These are phyloP conservation scores for Amphiura filiformis DNA, from an alignment of 35 echinoderm and acorn worm species.

Conservation along the genomic window DNA sequence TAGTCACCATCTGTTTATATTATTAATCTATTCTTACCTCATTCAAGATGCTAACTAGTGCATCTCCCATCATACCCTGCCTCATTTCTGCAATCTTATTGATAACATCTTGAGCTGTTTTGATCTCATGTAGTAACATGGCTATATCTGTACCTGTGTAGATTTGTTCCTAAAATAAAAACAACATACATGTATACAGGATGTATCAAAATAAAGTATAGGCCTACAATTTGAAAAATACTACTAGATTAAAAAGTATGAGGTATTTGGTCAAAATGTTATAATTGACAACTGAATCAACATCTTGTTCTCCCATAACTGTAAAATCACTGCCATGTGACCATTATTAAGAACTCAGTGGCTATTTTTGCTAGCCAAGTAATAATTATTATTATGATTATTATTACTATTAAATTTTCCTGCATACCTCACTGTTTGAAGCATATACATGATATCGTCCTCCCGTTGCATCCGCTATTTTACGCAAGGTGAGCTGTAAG, in stretches of 20 bases:
- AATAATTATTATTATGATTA: neutral
- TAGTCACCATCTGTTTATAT: too few relatives aligned
- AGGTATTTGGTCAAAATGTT: too few relatives aligned
- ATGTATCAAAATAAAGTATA: too few relatives aligned
- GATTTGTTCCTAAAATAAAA: constrained; percentile 88
- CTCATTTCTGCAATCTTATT: constrained; percentile 99
- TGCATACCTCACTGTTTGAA: constrained; percentile 80
- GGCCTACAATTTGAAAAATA: too few relatives aligned
- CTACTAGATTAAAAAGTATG: too few relatives aligned
- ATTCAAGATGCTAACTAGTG: constrained; percentile 94
- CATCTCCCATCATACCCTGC: constrained; percentile 99
- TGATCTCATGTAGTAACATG: constrained; percentile 81
- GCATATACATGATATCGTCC: constrained; percentile 96
- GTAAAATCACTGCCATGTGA: too few relatives aligned
- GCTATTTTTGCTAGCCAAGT: too few relatives aligned
- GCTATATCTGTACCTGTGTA: constrained; percentile 97
- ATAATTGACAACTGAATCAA: too few relatives aligned
- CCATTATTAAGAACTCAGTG: too few relatives aligned
- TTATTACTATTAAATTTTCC: too few relatives aligned
- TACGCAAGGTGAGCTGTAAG: constrained; percentile 80
- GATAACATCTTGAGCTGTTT: constrained; percentile 92
- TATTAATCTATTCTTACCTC: too few relatives aligned
- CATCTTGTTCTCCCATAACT: too few relatives aligned
- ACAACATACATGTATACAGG: neutral
- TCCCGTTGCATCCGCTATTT: constrained; percentile 82